Evolutionary conservation across 2,888 invertebrate genomes (phyloP), one percentile per base, ranked within the genome.

Genomic region (Apamea anceps): DNA sequence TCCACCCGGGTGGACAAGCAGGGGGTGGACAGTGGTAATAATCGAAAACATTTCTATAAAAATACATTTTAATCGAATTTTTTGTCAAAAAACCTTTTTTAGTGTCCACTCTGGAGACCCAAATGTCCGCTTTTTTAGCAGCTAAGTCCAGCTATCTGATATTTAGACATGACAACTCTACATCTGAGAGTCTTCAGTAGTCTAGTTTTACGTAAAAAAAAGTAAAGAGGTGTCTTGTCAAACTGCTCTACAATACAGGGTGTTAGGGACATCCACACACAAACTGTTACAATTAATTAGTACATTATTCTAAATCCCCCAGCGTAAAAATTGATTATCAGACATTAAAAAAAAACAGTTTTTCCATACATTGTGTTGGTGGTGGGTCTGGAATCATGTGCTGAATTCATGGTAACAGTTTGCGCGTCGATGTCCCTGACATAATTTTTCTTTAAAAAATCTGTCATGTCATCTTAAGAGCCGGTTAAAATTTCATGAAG

Each of bases 281-380:
- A 62, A 62, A 15, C 1, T 28, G 28, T 32, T 15, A 4, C 32
- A 1, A 10, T 18, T 1, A 21, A 63, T 21, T 63, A 32, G 21
- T 18, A 63, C 12, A 18, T 63, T 1, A 62, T 62, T 62, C 28
- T 62, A 32, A 63, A 1, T 3, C 63, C 42, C 8, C 3, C 4
- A 10, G 21, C 0, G 4, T 15, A 62, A 0, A 62, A 28, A 62
- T 13, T 5, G 2, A 28, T 1, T 15, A 28, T 0, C 2, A 12
- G 12, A 0, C 5, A 60, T 62, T 25, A 7, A 62, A 62, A 28
- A n/a, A n/a, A 60, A 28, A 13, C 5, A 13, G 7, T 12, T n/a
- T 12, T 8, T 18, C 15, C 15, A 28, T 28, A 62, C 2, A 62
- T 28, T 25, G 8, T 54, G 10, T 54, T 60, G n/a, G 12, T n/a